Conservation (phyloP, 1,140 invertebrate species). For the Phocides pigmalion region DNA sequence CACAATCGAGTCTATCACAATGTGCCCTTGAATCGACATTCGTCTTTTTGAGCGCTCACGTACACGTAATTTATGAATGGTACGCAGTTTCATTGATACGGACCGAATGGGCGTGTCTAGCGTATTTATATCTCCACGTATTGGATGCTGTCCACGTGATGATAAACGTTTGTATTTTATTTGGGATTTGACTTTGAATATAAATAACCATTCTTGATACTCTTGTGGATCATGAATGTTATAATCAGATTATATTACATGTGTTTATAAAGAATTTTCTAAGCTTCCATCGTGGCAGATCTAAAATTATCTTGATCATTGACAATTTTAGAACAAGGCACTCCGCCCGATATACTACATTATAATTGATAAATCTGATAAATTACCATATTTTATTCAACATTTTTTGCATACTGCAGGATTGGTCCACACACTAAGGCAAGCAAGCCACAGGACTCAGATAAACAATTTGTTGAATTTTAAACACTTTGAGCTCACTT, state of each 20-base stretch:
- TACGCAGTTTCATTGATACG: constrained; percentile 55
- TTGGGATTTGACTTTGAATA: constrained; percentile 22
- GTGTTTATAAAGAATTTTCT: constrained; percentile 1
- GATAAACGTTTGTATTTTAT: constrained; percentile 28
- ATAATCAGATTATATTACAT: constrained; percentile 10
- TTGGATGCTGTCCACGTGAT: constrained; percentile 39
- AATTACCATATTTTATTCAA: background rate
- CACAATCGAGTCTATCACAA: constrained; percentile 34
- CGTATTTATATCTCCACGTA: constrained; percentile 44
- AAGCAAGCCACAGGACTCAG: too few relatives aligned
- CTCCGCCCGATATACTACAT: constrained; percentile 4
- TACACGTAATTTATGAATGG: constrained; percentile 55
- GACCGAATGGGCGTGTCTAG: constrained; percentile 47
- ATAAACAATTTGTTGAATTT: too few relatives aligned
- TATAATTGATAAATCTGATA: background rate
- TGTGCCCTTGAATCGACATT: constrained; percentile 61
- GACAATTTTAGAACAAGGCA: constrained; percentile 26
- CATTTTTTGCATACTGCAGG: too few relatives aligned
- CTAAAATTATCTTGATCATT: constrained; percentile 25
- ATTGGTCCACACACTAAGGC: too few relatives aligned
- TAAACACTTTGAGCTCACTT: too few relatives aligned
- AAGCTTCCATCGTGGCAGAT: constrained; percentile 1
- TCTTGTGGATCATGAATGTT: background rate
- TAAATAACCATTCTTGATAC: constrained; percentile 23
- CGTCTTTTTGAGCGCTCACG: constrained; percentile 49